These are phyloP conservation scores for Cheilosia grossa DNA, from an alignment of 2,888 invertebrate species.

Conservation along the genomic window DNA sequence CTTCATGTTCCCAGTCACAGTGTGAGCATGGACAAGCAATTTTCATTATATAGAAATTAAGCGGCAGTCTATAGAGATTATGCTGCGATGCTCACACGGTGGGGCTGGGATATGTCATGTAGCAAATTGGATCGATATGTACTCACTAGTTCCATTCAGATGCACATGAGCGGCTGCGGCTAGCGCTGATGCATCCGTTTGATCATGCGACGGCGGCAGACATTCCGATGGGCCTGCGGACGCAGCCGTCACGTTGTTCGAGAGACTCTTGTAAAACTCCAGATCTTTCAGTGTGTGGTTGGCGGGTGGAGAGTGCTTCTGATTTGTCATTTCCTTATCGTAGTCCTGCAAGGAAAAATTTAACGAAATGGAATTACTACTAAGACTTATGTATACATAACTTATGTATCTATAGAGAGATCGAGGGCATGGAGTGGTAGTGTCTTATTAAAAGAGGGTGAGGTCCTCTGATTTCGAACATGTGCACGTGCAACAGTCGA, in stretches of 20 bases:
- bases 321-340: constrained; percentile 81
- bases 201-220: constrained; percentile 78
- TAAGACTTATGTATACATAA: too few species aligned
- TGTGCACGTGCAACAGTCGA: too few species aligned
- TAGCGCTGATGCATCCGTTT: constrained; percentile 82
- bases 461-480: too few species aligned
- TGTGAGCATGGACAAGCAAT: constrained; percentile 29
- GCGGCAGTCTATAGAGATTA: not conserved
- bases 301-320: constrained; percentile 80
- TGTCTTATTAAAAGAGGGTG: too few species aligned
- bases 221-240: constrained; percentile 61
- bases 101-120: not conserved
- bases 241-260: constrained; percentile 79
- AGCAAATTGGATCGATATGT: constrained; percentile 82
- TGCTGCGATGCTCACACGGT: constrained; percentile 1
- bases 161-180: constrained; percentile 85
- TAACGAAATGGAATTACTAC: not conserved
- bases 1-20: constrained; percentile 42
- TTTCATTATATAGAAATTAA: not conserved
- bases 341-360: constrained; percentile 79
- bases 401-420: too few species aligned
- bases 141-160: constrained; percentile 88
- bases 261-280: constrained; percentile 82
- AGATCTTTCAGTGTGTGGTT: constrained; percentile 79
- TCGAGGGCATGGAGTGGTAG: too few species aligned